Evolutionary conservation across 2,888 invertebrate species (phyloP).

Genomic region (Callyntrura sp.): DNA sequence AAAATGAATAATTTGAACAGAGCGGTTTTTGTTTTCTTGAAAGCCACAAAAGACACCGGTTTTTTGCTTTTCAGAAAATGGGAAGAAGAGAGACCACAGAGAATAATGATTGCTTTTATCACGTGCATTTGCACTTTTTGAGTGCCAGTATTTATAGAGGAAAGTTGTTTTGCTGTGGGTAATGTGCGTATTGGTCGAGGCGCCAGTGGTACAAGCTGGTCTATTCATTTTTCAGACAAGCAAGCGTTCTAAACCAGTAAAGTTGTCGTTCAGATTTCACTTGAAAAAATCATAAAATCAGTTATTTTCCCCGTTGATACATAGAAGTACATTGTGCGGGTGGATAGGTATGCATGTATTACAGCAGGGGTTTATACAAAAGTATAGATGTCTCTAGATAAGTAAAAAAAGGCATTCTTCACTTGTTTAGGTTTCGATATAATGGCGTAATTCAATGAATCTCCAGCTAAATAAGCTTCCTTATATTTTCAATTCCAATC

Average conservation of each 20-base stretch:
- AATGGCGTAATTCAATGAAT: no score
- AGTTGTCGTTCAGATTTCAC: no score
- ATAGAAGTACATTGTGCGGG: not conserved
- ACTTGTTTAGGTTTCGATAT: no score
- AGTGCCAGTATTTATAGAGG: not conserved
- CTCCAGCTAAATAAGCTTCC: no score
- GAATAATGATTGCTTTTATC: not conserved
- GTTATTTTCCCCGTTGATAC: not conserved
- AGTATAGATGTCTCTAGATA: no score
- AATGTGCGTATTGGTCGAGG: not conserved
- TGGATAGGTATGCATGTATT: no score
- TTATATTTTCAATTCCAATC: not conserved
- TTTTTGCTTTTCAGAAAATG: slow-evolving; percentile 7
- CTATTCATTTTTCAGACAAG: not conserved
- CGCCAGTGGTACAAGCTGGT: not conserved
- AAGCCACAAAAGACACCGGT: slow-evolving; percentile 5
- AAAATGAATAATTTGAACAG: not conserved
- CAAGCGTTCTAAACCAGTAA: not conserved
- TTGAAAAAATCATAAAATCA: no score
- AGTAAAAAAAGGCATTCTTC: no score
- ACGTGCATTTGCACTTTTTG: not conserved
- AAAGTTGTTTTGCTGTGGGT: not conserved
- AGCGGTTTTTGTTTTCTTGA: not conserved
- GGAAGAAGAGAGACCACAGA: not conserved
- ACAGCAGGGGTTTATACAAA: no score